phyloP scores from a whole-genome alignment of 2,888 invertebrate species.

The Pemphredon lugubris region DNA sequence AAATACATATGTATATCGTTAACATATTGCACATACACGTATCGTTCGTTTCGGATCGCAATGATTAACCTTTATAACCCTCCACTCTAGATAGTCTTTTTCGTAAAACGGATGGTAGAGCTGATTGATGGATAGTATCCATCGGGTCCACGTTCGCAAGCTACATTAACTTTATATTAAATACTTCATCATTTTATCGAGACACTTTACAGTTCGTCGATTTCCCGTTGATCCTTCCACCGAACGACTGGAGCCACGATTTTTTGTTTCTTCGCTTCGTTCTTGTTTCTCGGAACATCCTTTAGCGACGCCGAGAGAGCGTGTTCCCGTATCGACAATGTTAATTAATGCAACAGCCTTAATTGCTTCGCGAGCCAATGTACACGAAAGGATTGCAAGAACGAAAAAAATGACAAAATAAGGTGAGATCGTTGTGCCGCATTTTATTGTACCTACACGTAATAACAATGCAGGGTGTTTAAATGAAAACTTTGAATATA shows the following conservation, averaged over 20 bases:
- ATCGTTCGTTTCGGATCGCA: too few species aligned
- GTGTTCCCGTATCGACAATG: too few species aligned
- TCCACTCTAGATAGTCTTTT: too few species aligned
- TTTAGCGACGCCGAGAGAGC: neutral
- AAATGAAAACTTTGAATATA: neutral
- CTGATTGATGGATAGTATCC: conserved; percentile 69
- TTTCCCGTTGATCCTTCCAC: conserved; percentile 10
- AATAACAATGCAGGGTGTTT: neutral
- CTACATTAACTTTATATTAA: conserved; percentile 70
- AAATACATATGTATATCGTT: too few species aligned
- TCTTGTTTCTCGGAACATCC: neutral
- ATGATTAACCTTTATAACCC: too few species aligned
- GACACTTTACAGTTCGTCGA: conserved; percentile 36
- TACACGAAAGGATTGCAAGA: neutral
- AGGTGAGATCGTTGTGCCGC: neutral
- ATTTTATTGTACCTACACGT: neutral
- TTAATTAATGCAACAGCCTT: too few species aligned
- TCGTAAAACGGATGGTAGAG: too few species aligned
- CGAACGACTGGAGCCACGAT: neutral
- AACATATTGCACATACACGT: too few species aligned
- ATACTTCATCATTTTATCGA: conserved; percentile 67
- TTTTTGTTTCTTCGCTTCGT: neutral
- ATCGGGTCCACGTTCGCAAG: conserved; percentile 59
- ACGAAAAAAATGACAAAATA: neutral
- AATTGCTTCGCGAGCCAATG: too few species aligned